phyloP scores from a whole-genome alignment of 2,113 vertebrate species.

The Labeo catla region DNA sequence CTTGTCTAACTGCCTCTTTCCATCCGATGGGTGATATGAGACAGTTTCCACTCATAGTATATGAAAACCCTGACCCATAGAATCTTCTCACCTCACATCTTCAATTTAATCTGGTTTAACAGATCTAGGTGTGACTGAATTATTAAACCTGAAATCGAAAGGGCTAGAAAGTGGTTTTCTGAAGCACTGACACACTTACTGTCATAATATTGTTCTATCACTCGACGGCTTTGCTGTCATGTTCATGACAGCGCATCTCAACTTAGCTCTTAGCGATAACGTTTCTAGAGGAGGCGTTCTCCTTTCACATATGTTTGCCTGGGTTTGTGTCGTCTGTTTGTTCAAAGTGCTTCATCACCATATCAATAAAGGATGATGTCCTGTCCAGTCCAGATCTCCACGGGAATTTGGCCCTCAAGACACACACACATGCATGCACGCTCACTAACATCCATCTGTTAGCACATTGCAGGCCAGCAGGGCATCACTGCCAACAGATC shows the following conservation, averaged over 20 bases:
- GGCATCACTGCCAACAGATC: conserved; percentile 4
- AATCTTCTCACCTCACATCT: not conserved
- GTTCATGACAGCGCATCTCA: not conserved
- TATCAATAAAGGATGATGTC: conserved; percentile 31
- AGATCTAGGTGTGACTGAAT: not conserved
- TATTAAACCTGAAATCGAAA: not conserved
- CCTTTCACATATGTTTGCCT: not conserved
- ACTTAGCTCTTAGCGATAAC: not conserved
- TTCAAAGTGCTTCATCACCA: conserved; percentile 32
- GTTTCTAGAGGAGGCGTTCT: not conserved
- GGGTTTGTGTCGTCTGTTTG: conserved; percentile 4
- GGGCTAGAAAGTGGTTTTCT: not conserved
- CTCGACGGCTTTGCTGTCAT: not conserved
- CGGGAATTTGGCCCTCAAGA: conserved; percentile 17
- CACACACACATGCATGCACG: conserved; percentile 23
- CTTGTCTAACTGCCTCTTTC: not conserved
- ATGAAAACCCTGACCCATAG: not conserved
- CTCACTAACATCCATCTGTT: conserved; percentile 50
- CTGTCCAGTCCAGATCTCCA: not conserved
- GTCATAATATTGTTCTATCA: not conserved
- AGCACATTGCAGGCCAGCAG: conserved; percentile 47
- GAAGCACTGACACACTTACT: not conserved
- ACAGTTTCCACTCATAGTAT: not conserved
- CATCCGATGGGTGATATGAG: not conserved
- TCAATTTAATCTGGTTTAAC: not conserved